Evolutionary conservation across 2,113 vertebrate genomes (phyloP), one percentile per base, ranked within the genome.

Genomic region (Excalfactoria chinensis): DNA sequence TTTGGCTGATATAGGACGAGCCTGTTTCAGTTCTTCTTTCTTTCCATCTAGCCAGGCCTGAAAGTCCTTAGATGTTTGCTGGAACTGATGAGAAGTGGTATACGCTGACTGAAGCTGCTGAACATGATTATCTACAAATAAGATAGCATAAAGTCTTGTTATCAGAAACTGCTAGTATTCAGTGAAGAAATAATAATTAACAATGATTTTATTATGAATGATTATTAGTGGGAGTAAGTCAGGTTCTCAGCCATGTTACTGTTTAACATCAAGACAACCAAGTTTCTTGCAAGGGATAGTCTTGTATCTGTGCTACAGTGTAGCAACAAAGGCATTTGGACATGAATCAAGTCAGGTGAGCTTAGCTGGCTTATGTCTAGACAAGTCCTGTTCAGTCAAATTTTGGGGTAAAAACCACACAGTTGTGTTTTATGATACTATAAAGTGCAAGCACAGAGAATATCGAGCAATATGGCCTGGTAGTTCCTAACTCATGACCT

Each of bases 61-160:
- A 92, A 99, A 99, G 94, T 99, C 98, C 97, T 98, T 98, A 44
- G 98, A 99, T 96, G 98, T 99, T 89, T 99, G 98, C 93, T 99
- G 98, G 96, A 99, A 99, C 77, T 99, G 99, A 96, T 99, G 98
- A 88, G 99, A 99, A 95, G 98, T 98, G 58, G 98, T 95, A 25
- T 98, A 99, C 0, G 98, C 98, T 3, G 98, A 98, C 83, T 98
- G 99, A 90, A 99, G 98, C 90, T 99, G 98, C 85, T 99, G 98
- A 69, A 99, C 97, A 10, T 98, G 97, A 92, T 98, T 98, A 71
- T 97, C 99, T 99, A 35, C 91, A 93, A 97, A 93, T 97, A 94
- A 91, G n/a, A 64, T 49, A 63, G 90, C 13, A 95, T 26, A 92
- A 43, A 84, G n/a, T 10, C 49, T 94, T 19, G 78, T 71, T 90